These are phyloP conservation scores for Heterodera schachtii DNA, from an alignment of 1,140 invertebrate genomes.

Conservation along the genomic window DNA sequence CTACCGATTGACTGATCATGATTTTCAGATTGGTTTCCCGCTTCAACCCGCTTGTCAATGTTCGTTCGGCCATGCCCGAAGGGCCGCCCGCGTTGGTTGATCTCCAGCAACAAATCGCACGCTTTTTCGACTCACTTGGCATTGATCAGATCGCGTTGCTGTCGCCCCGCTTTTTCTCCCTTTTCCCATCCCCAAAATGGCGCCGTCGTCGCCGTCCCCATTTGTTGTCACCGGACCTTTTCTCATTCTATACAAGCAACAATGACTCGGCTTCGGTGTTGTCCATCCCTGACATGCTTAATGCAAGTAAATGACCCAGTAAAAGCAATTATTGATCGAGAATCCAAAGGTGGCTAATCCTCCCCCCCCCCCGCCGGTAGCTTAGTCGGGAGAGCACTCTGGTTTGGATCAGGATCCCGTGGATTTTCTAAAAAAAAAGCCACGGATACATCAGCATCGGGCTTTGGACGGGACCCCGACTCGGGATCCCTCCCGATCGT, in stretches of 20 bases:
- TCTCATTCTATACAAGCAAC: conserved; percentile 10
- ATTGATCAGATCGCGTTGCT: background rate
- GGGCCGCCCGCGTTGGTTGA: conserved; percentile 11
- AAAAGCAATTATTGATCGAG: too few relatives aligned
- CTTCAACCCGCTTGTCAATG: background rate
- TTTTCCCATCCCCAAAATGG: conserved; percentile 1
- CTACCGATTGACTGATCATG: too few relatives aligned
- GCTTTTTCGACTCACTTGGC: background rate
- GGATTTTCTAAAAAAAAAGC: too few relatives aligned
- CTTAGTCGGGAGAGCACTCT: too few relatives aligned
- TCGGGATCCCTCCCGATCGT: too few relatives aligned
- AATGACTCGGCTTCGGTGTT: background rate
- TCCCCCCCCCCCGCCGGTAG: too few relatives aligned
- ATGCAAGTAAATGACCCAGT: background rate
- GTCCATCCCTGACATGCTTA: background rate
- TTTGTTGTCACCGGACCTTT: conserved; percentile 18
- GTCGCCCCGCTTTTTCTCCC: conserved; percentile 16
- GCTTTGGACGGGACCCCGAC: too few relatives aligned
- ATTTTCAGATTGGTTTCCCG: conserved; percentile 15
- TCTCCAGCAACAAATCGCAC: conserved; percentile 13
- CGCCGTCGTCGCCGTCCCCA: background rate
- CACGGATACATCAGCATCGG: too few relatives aligned
- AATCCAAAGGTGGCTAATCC: too few relatives aligned
- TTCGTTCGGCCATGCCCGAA: background rate
- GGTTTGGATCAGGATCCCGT: too few relatives aligned